phyloP scores from a whole-genome alignment of 92 coral and sea anemone species.

The Anthopleura xanthogrammica region DNA sequence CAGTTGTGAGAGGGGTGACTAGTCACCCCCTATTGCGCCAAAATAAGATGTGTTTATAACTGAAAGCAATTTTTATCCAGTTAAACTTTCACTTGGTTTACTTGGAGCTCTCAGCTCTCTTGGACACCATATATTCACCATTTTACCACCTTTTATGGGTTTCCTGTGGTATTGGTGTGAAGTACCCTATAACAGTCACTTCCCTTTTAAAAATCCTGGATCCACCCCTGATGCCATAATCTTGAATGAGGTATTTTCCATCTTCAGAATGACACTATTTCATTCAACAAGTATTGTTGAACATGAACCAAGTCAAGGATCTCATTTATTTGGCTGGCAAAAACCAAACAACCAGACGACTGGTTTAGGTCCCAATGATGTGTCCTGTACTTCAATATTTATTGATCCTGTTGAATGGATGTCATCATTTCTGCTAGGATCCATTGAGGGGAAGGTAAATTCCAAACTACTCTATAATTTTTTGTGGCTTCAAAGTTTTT shows the following conservation, averaged over 20 bases:
- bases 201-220: neutral
- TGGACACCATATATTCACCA: no score
- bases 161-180: no score
- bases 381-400: conserved; percentile 77
- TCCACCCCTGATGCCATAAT: neutral
- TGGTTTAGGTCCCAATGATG: neutral
- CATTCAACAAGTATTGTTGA: conserved; percentile 43
- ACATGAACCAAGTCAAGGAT: conserved; percentile 74
- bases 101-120: no score
- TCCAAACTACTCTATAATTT: neutral
- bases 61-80: no score
- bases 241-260: neutral
- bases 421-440: conserved; percentile 65
- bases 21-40: no score
- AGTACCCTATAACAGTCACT: no score
- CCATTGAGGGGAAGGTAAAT: conserved; percentile 79
- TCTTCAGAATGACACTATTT: conserved; percentile 51
- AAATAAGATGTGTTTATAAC: no score
- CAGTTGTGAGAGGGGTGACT: no score
- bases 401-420: conserved; percentile 94
- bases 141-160: no score
- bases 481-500: no score
- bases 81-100: no score
- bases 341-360: conserved; percentile 32
- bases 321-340: conserved; percentile 63